phyloP scores from a whole-genome alignment of 2,113 vertebrate species.

The Candoia aspera region DNA sequence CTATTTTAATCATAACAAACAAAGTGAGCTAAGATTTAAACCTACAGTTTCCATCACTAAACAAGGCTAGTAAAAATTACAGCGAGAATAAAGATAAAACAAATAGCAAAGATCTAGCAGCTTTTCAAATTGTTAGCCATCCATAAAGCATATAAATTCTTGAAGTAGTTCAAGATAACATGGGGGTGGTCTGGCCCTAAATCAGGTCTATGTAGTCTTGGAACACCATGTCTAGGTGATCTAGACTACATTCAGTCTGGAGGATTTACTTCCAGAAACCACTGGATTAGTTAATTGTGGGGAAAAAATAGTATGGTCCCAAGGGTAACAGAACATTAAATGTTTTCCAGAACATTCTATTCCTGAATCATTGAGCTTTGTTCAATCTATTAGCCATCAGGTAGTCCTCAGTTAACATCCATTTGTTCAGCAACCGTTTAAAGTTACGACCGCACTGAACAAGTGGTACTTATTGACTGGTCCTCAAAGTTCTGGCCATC shows the following conservation, averaged over 20 bases:
- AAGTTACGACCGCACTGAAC: not conserved
- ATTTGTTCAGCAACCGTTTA: not conserved
- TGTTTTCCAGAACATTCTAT: not conserved
- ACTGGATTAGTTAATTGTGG: not conserved
- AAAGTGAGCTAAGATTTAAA: not conserved
- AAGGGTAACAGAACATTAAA: not conserved
- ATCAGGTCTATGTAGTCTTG: not conserved
- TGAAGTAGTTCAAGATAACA: not conserved
- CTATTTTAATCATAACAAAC: not conserved
- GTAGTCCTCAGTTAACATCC: not conserved
- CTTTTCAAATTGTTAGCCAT: not conserved
- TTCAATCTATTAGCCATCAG: not conserved
- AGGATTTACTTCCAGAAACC: not conserved
- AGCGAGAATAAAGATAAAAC: slow-evolving; percentile 15
- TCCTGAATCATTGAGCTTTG: not conserved
- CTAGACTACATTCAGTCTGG: not conserved
- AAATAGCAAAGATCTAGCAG: not conserved
- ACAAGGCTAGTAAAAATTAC: not conserved
- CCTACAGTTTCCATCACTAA: not conserved
- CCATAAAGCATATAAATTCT: no score
- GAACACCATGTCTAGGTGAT: not conserved
- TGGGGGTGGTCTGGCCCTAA: not conserved
- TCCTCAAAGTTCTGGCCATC: not conserved
- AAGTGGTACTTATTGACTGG: not conserved
- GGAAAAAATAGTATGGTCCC: not conserved